phyloP scores from a whole-genome alignment of 2,888 invertebrate genomes.

The Helobdella robusta region DNA sequence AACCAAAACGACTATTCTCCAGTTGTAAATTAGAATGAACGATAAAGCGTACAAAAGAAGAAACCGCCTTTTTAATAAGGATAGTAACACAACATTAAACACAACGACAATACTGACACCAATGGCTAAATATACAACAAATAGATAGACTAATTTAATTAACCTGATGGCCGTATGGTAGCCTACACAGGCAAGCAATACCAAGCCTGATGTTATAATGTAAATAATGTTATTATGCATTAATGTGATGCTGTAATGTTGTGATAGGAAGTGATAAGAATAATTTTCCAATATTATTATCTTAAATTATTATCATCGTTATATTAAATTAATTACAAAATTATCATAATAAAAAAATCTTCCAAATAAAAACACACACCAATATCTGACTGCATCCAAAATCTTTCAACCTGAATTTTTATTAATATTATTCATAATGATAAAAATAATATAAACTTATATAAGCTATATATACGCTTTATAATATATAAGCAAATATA shows the following conservation, averaged over 20 bases:
- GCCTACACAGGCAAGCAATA: constrained; percentile 37
- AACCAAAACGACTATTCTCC: background rate
- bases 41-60: background rate
- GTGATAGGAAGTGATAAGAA: too few species aligned
- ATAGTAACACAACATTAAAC: too few species aligned
- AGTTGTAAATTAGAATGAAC: background rate
- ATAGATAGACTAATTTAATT: background rate
- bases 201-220: background rate
- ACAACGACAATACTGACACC: too few species aligned
- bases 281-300: too few species aligned
- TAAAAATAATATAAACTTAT: background rate
- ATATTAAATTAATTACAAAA: background rate
- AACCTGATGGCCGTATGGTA: constrained; percentile 37
- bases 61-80: too few species aligned
- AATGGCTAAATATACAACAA: too few species aligned
- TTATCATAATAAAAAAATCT: background rate
- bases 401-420: constrained; percentile 43
- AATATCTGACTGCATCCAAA: constrained; percentile 46
- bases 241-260: background rate
- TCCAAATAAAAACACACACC: background rate
- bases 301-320: too few species aligned
- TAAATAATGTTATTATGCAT: background rate
- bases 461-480: too few species aligned
- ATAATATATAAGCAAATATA: too few species aligned
- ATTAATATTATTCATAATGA: background rate